phyloP scores from a whole-genome alignment of 2,888 invertebrate genomes.

The Drosophila fungiperda region DNA sequence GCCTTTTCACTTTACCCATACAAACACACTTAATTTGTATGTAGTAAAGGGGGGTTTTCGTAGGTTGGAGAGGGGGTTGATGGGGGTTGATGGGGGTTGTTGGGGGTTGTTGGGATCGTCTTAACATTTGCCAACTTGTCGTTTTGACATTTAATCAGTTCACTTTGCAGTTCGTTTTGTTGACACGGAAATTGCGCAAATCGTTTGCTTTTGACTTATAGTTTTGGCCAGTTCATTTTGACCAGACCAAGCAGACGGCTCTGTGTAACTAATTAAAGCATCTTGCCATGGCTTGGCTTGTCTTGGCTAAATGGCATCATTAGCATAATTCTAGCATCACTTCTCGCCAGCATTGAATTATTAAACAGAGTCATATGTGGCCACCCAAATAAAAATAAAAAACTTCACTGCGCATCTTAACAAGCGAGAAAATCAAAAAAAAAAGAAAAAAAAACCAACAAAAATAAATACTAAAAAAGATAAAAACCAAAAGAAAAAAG shows the following conservation, averaged over 20 bases:
- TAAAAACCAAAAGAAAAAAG: conserved; percentile 6
- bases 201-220: conserved; percentile 10
- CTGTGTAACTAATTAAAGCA: conserved; percentile 55
- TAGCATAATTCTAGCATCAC: conserved; percentile 78
- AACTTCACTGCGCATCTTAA: conserved; percentile 39
- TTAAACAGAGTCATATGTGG: conserved; percentile 57
- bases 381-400: conserved; percentile 2
- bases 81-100: neutral
- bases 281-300: conserved; percentile 11
- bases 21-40: conserved; percentile 1
- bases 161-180: conserved; percentile 40
- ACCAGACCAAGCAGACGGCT: neutral
- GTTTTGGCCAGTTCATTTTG: conserved; percentile 10
- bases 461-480: neutral
- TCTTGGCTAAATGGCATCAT: conserved; percentile 46
- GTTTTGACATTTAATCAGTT: conserved; percentile 66
- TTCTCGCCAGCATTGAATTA: conserved; percentile 63
- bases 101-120: neutral
- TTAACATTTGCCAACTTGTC: conserved; percentile 52
- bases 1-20: conserved; percentile 24
- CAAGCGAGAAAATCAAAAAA: conserved; percentile 41
- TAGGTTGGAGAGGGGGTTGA: too few relatives aligned
- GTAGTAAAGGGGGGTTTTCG: neutral
- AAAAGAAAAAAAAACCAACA: neutral
- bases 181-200: conserved; percentile 1